Evolutionary conservation across 2,888 invertebrate genomes (phyloP).

Genomic region (Drosophila dives): DNA sequence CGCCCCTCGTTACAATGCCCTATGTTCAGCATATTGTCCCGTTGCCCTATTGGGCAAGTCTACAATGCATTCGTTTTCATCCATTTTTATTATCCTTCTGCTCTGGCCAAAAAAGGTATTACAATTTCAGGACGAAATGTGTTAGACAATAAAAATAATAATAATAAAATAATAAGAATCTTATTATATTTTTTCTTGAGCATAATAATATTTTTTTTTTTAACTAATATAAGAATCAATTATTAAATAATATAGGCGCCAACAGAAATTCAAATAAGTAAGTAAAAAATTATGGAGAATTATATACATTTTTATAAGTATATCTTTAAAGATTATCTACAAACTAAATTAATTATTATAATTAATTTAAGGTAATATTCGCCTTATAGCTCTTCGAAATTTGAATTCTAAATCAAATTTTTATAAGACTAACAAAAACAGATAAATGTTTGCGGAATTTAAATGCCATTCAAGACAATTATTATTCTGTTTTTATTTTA

Average conservation of each 20-base stretch:
- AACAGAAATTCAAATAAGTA: background rate
- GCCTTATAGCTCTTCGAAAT: background rate
- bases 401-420: background rate
- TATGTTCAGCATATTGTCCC: slow-evolving; percentile 9
- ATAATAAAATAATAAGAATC: background rate
- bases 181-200: no score
- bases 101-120: background rate
- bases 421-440: background rate
- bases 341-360: background rate
- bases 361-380: background rate
- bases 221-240: no score
- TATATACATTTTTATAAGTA: no score
- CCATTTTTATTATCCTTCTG: slow-evolving; percentile 42
- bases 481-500: no score
- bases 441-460: background rate
- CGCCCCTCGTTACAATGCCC: background rate
- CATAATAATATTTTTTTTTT: no score
- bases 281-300: no score
- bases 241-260: background rate
- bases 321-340: background rate
- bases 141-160: background rate
- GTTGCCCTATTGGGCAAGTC: slow-evolving; percentile 7
- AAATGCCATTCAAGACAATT: no score
- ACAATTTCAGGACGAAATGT: background rate
- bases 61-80: slow-evolving; percentile 46